Evolutionary conservation across 1,140 invertebrate species (phyloP), one percentile per base, ranked within the genome.

Genomic region (Drosophila subpulchrella): DNA sequence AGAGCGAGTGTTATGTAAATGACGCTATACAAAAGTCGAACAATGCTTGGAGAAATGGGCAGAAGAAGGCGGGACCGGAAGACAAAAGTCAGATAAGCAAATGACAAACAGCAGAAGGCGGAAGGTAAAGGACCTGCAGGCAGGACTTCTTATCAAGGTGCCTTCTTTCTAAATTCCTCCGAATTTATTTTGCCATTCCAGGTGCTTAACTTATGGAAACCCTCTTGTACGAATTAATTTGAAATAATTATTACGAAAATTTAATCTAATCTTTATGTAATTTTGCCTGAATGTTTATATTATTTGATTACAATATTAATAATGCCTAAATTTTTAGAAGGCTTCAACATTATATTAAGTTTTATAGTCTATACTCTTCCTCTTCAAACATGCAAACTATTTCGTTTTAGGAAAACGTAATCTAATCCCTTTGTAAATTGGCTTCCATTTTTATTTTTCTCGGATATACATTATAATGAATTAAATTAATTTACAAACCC

Each of bases 71-170:
- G 51, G 42, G 44, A 75, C 72, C 32, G 71, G 36, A 34, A 63
- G 34, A 55, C 67, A 62, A 58, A 68, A 71, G 58, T 48, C 62
- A 41, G 81, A 84, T 85, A 85, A 85, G 79, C 67, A 78, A 70
- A 88, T 86, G 83, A 88, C 83, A 88, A 86, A 88, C 82, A 88
- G 79, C 75, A 62, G 54, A 63, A 47, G 56, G 39, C 34, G 56
- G n/a, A 42, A 38, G 51, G 57, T 44, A 32, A 36, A 59, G 56
- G 12, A 46, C 54, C 42, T 50, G 50, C 48, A 46, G 12, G 36
- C 30, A 55, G 61, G 55, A 66, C 15, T 8, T 42, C 57, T 39
- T 67, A 50, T 63, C 44, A 50, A 50, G 63, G 63, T 50, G 36
- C 24, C 8, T 38, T 34, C 20, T 36, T 17, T 10, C 8, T 12